Percentiles rank a stretch among this genome's conserved stretches.
phyloP scores from a whole-genome alignment of 23 tunicate species.

The Halocynthia aurantium region DNA sequence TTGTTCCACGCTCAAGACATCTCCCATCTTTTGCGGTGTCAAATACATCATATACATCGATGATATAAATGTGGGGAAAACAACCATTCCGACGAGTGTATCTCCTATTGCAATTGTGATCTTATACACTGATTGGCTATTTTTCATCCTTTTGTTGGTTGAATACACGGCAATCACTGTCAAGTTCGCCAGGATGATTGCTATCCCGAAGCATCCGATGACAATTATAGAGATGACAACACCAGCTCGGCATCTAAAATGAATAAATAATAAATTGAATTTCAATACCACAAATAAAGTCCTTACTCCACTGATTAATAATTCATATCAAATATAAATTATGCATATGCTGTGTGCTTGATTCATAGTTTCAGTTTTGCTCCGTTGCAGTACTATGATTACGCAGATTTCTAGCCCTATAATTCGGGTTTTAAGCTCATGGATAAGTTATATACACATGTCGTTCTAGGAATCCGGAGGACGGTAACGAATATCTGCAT shows the following conservation, averaged over 20 bases:
- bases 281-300: too few species aligned
- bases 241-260: constrained; percentile 60
- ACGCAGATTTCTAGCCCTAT: too few species aligned
- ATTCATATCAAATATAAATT: too few species aligned
- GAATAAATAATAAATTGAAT: too few species aligned
- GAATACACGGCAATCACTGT: constrained; percentile 38
- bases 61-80: constrained; percentile 55
- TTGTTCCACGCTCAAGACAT: neutral
- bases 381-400: too few species aligned
- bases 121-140: constrained; percentile 52
- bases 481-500: too few species aligned
- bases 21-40: constrained; percentile 25
- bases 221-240: constrained; percentile 22
- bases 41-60: constrained; percentile 18
- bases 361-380: too few species aligned
- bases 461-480: too few species aligned
- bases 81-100: constrained; percentile 41
- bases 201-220: constrained; percentile 29
- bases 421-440: too few species aligned
- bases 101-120: constrained; percentile 59
- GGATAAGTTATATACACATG: too few species aligned
- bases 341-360: too few species aligned
- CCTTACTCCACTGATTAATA: too few species aligned
- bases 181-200: constrained; percentile 32
- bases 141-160: constrained; percentile 18